These are phyloP conservation scores for Liodrosophila aerea DNA, from an alignment of 2,888 invertebrate species.

Conservation along the genomic window DNA sequence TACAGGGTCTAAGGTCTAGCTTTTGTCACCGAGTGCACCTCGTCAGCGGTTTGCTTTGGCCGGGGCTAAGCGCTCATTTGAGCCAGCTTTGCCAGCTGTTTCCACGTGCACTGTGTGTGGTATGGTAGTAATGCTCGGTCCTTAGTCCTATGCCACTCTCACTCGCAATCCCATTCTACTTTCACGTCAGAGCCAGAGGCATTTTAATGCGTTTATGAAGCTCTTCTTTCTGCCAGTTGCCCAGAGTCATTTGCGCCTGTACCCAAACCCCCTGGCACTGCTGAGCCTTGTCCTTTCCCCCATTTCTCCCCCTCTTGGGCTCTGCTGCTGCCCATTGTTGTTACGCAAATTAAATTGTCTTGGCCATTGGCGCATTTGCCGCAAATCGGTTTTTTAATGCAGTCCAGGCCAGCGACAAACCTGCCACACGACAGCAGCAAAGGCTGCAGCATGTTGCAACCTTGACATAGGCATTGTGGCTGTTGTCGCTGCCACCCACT, in stretches of 20 bases:
- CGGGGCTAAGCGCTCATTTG: constrained; percentile 23
- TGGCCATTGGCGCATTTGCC: constrained; percentile 47
- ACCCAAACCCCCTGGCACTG: constrained; percentile 1
- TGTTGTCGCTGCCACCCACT: background rate
- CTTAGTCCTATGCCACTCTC: too few relatives aligned
- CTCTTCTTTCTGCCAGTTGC: constrained; percentile 7
- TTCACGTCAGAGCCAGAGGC: constrained; percentile 58
- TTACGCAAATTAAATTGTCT: constrained; percentile 69
- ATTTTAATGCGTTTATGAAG: constrained; percentile 68
- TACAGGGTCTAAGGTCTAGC: too few relatives aligned
- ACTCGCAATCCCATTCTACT: too few relatives aligned
- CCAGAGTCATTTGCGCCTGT: constrained; percentile 22
- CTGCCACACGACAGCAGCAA: constrained; percentile 18
- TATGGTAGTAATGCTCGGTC: too few relatives aligned
- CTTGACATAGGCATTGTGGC: too few relatives aligned
- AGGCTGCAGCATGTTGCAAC: background rate
- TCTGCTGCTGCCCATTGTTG: constrained; percentile 16
- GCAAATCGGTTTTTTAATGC: constrained; percentile 57
- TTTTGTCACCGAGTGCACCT: constrained; percentile 14
- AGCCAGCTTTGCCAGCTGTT: constrained; percentile 13
- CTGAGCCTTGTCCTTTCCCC: background rate
- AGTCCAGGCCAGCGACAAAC: constrained; percentile 10
- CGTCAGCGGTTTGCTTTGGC: background rate
- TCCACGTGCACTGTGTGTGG: too few relatives aligned
- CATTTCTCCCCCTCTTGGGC: background rate